Base-by-base conservation (phyloP, 2,113 vertebrate species). In the Pipa parva region DNA sequence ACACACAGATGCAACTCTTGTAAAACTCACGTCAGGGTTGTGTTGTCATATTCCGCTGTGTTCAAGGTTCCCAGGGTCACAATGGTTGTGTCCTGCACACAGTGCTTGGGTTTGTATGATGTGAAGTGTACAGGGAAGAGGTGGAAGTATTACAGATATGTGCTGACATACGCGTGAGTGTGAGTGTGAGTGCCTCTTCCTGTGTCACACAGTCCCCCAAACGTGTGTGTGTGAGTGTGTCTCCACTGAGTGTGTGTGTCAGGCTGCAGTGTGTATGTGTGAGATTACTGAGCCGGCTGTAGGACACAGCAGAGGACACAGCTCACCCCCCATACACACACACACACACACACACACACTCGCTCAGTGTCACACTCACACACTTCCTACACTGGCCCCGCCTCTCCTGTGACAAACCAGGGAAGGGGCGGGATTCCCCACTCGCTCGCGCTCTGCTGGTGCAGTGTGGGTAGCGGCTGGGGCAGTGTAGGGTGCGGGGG, bases 261-360 rank as follows among this genome's bases (percentile, higher is more conserved):
- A 25, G 24, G 15, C 2, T 4, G 24, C 36, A 4, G 54, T 20
- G 7, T 18, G 5, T 49, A 4, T 54, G 51, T 8, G 28, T 12
- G 1, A 25, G 27, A 2, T 8, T 50, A 18, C 25, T 15, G 24
- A 22, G 46, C 20, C 31, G 27, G 54, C 42, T 68, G 61, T 59
- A 70, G 60, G 55, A 63, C 49, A 59, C 54, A 9, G 59, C 45
- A 69, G 72, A 72, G 62, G 71, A 61, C 65, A 33, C 51, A 12
- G 31, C 28, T 26, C 50, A 26, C 26, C 62, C 13, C 24, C 8
- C 22, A 7, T 20, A 24, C 28, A 21, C 28, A 22, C 42, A n/a
- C 42, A 18, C 54, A 42, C 55, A 59, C 33, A 17, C 57, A 63
- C 49, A 31, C 57, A 28, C 36, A 36, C 49, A 31, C 24, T 11